These are phyloP conservation scores for Cyphomyrus plagiostoma DNA, from an alignment of 2,113 vertebrate species.

Conservation along the genomic window DNA sequence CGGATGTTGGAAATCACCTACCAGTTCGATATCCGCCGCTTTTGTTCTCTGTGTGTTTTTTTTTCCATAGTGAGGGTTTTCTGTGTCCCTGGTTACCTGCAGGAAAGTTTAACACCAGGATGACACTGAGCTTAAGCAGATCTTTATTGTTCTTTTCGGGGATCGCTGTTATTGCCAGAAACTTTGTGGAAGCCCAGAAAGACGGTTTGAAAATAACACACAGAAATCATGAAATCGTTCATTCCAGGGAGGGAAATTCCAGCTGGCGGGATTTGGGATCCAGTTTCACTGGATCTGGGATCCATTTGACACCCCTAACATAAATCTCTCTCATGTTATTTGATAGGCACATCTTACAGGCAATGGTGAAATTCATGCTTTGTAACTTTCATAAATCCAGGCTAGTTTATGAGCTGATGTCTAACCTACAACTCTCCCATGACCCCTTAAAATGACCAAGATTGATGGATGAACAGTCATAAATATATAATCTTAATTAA, in stretches of 20 bases:
- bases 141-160: neutral
- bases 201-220: neutral
- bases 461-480: neutral
- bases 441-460: neutral
- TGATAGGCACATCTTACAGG: constrained; percentile 2
- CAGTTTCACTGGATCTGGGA: constrained; percentile 2
- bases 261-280: neutral
- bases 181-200: neutral
- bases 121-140: neutral
- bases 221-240: neutral
- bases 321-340: neutral
- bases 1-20: neutral
- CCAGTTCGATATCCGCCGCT: neutral
- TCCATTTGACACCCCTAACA: constrained; percentile 4
- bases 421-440: neutral
- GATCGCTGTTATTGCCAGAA: neutral
- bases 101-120: neutral
- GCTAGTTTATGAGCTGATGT: constrained; percentile 4
- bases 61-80: neutral
- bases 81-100: neutral
- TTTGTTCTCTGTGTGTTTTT: neutral
- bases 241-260: constrained; percentile 6
- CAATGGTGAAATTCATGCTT: constrained; percentile 11
- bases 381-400: neutral
- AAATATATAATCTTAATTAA: neutral